These are phyloP conservation scores for Euphydryas editha DNA, from an alignment of 2,888 invertebrate species.

Conservation along the genomic window DNA sequence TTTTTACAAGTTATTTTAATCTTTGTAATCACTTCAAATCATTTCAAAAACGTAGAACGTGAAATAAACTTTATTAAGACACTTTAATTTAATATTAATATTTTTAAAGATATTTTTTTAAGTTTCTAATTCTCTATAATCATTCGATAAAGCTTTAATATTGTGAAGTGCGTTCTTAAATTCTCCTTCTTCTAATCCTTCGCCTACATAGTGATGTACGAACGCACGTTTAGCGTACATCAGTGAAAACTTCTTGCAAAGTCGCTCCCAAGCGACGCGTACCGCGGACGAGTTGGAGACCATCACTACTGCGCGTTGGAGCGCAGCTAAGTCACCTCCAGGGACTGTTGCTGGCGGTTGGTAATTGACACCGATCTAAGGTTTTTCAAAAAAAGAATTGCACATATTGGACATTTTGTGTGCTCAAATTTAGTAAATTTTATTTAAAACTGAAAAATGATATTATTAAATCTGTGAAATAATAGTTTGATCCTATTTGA, in stretches of 20 bases:
- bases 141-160: slow-evolving; percentile 85
- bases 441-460: not conserved
- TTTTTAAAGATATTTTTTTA: slow-evolving; percentile 14
- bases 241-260: slow-evolving; percentile 90
- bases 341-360: slow-evolving; percentile 90
- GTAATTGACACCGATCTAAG: slow-evolving; percentile 88
- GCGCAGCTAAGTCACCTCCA: slow-evolving; percentile 89
- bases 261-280: slow-evolving; percentile 90
- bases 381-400: slow-evolving; percentile 11
- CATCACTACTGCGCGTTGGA: slow-evolving; percentile 92
- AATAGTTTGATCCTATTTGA: too few species aligned
- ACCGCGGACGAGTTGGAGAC: slow-evolving; percentile 92
- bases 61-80: too few species aligned
- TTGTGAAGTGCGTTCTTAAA: slow-evolving; percentile 85
- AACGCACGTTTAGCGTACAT: slow-evolving; percentile 94
- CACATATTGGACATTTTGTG: not conserved
- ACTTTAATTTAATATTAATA: too few species aligned
- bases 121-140: slow-evolving; percentile 87
- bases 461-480: too few species aligned
- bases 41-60: too few species aligned
- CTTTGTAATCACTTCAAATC: too few species aligned
- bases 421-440: not conserved
- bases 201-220: slow-evolving; percentile 92
- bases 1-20: too few species aligned
- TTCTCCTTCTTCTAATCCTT: slow-evolving; percentile 88